phyloP scores from a whole-genome alignment of 2,113 vertebrate genomes.

The Syrmaticus mikado region DNA sequence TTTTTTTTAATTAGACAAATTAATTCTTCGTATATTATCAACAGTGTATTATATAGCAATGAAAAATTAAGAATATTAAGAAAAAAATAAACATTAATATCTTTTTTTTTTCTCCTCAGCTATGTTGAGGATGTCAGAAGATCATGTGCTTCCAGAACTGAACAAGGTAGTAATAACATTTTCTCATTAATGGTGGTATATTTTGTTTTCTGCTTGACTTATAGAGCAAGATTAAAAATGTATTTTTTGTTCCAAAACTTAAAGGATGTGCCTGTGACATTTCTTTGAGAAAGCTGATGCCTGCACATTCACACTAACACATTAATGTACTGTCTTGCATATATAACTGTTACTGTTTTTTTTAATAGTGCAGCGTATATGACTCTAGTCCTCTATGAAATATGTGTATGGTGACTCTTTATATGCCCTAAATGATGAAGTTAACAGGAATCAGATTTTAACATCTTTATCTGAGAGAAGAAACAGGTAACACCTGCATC shows the following conservation, averaged over 20 bases:
- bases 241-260: not conserved
- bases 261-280: not conserved
- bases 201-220: not conserved
- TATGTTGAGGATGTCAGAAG: constrained; percentile 98
- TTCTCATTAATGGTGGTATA: not conserved
- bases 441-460: not conserved
- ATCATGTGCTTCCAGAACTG: constrained; percentile 94
- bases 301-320: not conserved
- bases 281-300: not conserved
- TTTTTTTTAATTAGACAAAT: not conserved
- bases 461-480: not conserved
- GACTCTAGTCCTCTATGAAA: not conserved
- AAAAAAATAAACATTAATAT: not conserved
- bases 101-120: constrained; percentile 75
- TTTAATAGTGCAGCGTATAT: not conserved
- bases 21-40: not conserved
- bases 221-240: not conserved
- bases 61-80: not conserved
- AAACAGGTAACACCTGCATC: not conserved
- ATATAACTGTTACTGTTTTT: not conserved
- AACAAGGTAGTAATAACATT: constrained; percentile 86
- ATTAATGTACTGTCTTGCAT: accelerated
- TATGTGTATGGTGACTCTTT: not conserved
- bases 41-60: not conserved
- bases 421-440: not conserved